phyloP scores from a whole-genome alignment of 92 coral and sea anemone genomes.

The Paramuricea clavata region DNA sequence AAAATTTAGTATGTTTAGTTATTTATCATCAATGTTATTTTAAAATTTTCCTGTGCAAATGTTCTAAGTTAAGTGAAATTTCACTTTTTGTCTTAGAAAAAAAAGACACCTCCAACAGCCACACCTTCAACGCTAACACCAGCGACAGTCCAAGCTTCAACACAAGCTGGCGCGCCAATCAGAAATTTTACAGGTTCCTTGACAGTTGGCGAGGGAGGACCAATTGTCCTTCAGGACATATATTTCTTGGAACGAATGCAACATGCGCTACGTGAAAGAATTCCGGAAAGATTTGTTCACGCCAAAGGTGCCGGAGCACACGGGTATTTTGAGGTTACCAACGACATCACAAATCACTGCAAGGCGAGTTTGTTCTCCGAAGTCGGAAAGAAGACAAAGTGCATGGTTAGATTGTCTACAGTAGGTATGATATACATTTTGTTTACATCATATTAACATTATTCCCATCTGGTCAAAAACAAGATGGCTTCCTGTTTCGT shows the following conservation, averaged over 20 bases:
- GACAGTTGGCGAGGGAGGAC: background rate
- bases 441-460: background rate
- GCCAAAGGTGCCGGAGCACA: background rate
- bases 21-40: too few relatives aligned
- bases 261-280: background rate
- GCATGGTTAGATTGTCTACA: background rate
- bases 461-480: too few relatives aligned
- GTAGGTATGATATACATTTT: background rate
- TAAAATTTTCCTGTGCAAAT: too few relatives aligned
- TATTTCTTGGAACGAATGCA: background rate
- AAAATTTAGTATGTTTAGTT: too few relatives aligned
- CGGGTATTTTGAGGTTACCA: background rate
- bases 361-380: background rate
- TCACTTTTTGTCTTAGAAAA: too few relatives aligned
- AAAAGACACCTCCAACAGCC: too few relatives aligned
- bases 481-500: too few relatives aligned
- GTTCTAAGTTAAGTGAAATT: too few relatives aligned
- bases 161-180: background rate
- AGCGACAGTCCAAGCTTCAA: background rate
- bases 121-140: too few relatives aligned
- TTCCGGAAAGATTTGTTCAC: background rate
- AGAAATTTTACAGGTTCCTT: background rate
- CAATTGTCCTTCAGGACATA: background rate
- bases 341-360: background rate
- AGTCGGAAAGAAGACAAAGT: background rate